Conservation (phyloP, 37 sponge, comb jelly and placozoan genomes). For the Haliclona indistincta region DNA sequence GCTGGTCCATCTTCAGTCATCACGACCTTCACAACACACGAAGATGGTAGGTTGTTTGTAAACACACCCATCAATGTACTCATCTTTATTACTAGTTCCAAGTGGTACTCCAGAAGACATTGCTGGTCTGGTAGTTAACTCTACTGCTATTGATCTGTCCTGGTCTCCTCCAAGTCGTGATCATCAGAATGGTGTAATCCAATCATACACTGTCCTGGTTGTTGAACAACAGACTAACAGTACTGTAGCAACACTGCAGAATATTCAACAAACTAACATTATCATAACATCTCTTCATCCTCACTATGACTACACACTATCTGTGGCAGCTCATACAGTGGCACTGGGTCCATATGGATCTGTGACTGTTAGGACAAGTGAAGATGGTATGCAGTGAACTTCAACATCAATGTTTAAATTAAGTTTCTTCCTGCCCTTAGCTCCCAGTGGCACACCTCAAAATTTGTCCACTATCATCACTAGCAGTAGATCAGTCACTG, state of each 20-base stretch:
- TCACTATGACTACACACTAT: background rate
- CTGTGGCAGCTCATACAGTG: slow-evolving; percentile 8
- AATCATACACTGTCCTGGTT: background rate
- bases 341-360: background rate
- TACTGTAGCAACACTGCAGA: background rate
- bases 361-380: background rate
- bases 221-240: slow-evolving; percentile 2
- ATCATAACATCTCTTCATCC: background rate
- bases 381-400: slow-evolving; percentile 2
- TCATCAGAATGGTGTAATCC: slow-evolving; percentile 18
- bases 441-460: slow-evolving; percentile 11
- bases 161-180: slow-evolving; percentile 19
- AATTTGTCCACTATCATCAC: background rate
- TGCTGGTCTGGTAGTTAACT: background rate
- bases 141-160: background rate
- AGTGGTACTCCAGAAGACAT: background rate
- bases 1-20: slow-evolving; percentile 3
- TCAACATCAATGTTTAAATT: background rate
- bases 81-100: background rate
- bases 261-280: background rate
- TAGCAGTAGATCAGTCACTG: background rate
- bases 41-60: slow-evolving; percentile 6
- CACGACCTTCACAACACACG: background rate
- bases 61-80: background rate
- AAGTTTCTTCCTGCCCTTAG: background rate